Conservation (phyloP, 2,888 invertebrate genomes). For the Cetonia aurata region DNA sequence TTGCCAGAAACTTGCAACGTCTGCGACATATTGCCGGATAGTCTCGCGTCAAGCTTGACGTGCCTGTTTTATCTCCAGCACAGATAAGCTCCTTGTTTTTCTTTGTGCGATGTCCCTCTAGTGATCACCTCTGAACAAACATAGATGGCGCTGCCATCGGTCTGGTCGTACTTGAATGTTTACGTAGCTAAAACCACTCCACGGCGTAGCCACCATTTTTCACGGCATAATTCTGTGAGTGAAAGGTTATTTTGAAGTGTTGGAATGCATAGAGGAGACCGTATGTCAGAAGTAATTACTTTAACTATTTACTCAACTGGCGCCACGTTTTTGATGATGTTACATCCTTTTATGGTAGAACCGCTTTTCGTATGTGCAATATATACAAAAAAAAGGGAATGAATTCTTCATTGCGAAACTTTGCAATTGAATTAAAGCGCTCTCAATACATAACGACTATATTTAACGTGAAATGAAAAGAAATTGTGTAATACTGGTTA, state of each 20-base stretch:
- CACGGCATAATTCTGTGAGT: not conserved
- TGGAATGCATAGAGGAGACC: not conserved
- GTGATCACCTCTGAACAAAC: conserved; percentile 3
- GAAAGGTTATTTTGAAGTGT: not conserved
- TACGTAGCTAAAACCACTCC: conserved; percentile 1
- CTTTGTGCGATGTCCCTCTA: not conserved
- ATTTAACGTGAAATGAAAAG: conserved; percentile 17
- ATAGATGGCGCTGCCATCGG: not conserved
- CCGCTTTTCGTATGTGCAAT: no score
- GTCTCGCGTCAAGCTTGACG: not conserved
- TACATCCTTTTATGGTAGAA: no score
- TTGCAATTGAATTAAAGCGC: no score
- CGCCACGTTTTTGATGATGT: no score
- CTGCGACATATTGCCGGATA: not conserved
- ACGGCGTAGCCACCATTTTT: not conserved
- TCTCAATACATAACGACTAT: not conserved
- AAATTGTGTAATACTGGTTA: conserved; percentile 5
- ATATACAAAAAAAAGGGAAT: no score
- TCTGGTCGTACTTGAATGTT: conserved; percentile 6
- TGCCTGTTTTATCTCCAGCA: not conserved
- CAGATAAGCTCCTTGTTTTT: conserved; percentile 11
- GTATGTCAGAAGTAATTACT: conserved; percentile 5
- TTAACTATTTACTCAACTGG: no score
- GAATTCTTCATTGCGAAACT: no score
- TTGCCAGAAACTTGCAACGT: not conserved